These are phyloP conservation scores for Wasmannia auropunctata DNA, from an alignment of 1,140 invertebrate genomes.

Conservation along the genomic window DNA sequence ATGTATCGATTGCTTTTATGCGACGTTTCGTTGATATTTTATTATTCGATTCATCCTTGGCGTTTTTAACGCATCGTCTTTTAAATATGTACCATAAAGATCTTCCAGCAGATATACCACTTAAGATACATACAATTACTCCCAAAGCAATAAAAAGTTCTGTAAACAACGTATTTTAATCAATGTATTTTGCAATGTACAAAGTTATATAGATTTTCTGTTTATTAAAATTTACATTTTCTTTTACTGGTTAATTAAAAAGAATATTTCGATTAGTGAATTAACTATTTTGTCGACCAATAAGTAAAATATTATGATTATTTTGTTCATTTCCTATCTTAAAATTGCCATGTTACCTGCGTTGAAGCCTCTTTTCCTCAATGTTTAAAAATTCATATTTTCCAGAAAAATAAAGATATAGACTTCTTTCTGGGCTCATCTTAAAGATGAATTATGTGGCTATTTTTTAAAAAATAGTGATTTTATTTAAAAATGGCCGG, in stretches of 20 bases:
- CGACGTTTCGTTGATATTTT: slow-evolving; percentile 85
- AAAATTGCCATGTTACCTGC: too few species aligned
- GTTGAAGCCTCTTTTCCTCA: too few species aligned
- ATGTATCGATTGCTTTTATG: slow-evolving; percentile 91
- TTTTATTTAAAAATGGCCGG: too few species aligned
- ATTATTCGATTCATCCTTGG: slow-evolving; percentile 47
- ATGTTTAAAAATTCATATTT: too few species aligned
- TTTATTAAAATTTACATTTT: background rate
- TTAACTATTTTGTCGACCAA: background rate
- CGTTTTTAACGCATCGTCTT: slow-evolving; percentile 62
- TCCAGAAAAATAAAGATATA: too few species aligned
- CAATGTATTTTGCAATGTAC: background rate
- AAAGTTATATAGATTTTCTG: background rate
- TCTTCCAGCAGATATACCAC: slow-evolving; percentile 67
- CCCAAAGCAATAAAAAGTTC: slow-evolving; percentile 75
- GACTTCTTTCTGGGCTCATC: too few species aligned
- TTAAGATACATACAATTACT: slow-evolving; percentile 68
- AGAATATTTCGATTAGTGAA: background rate
- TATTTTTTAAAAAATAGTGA: too few species aligned
- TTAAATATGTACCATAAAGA: slow-evolving; percentile 57
- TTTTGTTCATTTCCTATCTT: background rate
- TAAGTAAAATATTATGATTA: background rate
- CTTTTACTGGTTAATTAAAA: background rate
- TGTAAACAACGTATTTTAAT: slow-evolving; percentile 62
- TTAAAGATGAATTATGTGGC: too few species aligned